A percentile compares a stretch with the other conserved stretches of the same genome.
Evolutionary conservation across 1,140 invertebrate species (phyloP).

Genomic region (Euglossa dilemma): DNA sequence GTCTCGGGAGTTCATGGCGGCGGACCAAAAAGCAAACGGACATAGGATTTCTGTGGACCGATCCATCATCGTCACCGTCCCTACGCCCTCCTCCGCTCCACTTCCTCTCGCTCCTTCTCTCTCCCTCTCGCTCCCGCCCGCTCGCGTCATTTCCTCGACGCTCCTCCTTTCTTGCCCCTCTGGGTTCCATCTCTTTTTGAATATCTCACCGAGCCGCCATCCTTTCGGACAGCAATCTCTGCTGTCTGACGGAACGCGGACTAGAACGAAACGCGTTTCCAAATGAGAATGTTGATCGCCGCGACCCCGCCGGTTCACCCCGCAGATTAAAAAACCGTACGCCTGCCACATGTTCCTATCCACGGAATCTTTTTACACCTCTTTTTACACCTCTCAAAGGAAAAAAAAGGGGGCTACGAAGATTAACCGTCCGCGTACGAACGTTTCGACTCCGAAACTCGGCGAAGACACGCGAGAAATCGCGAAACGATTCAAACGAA

Average conservation of each 20-base stretch:
- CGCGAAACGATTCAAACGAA: neutral
- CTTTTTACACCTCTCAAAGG: too few relatives aligned
- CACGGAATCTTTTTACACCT: neutral
- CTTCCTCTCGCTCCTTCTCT: slow-evolving; percentile 57
- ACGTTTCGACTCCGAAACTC: too few relatives aligned
- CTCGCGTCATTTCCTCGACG: slow-evolving; percentile 60
- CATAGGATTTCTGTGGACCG: slow-evolving; percentile 74
- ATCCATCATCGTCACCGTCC: slow-evolving; percentile 79
- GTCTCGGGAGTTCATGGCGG: slow-evolving; percentile 59
- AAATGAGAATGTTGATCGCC: slow-evolving; percentile 48
- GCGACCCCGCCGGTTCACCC: slow-evolving; percentile 3
- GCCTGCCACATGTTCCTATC: slow-evolving; percentile 41
- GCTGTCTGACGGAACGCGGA: slow-evolving; percentile 17
- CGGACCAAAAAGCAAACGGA: slow-evolving; percentile 72
- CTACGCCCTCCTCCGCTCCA: slow-evolving; percentile 66
- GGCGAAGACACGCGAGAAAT: too few relatives aligned
- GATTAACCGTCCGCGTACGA: neutral
- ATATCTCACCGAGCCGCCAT: slow-evolving; percentile 74
- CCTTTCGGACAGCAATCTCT: slow-evolving; percentile 64
- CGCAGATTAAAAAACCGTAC: slow-evolving; percentile 34
- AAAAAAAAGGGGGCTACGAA: too few relatives aligned
- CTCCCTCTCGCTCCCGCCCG: slow-evolving; percentile 48
- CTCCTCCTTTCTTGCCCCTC: slow-evolving; percentile 60
- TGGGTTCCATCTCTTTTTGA: slow-evolving; percentile 68
- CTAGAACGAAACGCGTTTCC: slow-evolving; percentile 64